Conservation (phyloP, 2,113 vertebrate genomes). For the Macquaria ambigua region DNA sequence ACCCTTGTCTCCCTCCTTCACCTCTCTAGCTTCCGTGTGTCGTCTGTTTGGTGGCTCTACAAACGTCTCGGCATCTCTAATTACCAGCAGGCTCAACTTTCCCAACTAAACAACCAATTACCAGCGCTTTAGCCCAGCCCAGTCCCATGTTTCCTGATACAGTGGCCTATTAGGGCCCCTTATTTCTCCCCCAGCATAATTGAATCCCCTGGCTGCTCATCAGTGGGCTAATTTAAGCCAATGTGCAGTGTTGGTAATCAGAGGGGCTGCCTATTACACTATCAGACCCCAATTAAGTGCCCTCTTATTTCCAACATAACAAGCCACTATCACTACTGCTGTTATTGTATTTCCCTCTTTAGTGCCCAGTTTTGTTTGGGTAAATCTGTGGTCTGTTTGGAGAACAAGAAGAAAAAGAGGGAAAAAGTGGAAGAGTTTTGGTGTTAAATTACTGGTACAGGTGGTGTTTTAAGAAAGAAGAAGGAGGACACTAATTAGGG, state of each 20-base stretch:
- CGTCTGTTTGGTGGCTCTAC: conserved; percentile 75
- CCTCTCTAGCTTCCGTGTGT: conserved; percentile 46
- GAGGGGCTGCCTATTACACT: conserved; percentile 81
- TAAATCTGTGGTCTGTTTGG: conserved; percentile 68
- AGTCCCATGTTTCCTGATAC: conserved; percentile 81
- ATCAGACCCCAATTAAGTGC: conserved; percentile 84
- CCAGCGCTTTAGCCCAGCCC: conserved; percentile 70
- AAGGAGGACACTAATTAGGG: not conserved
- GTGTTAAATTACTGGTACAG: conserved; percentile 32
- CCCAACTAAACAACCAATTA: conserved; percentile 85
- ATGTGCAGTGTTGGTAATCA: conserved; percentile 85
- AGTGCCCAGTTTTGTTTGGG: conserved; percentile 73
- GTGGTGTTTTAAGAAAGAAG: conserved; percentile 24
- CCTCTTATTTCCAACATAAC: conserved; percentile 82
- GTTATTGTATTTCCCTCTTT: conserved; percentile 82
- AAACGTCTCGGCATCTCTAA: conserved; percentile 73
- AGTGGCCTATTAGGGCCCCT: conserved; percentile 83
- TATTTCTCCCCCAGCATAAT: conserved; percentile 85
- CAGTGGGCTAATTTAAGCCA: conserved; percentile 84
- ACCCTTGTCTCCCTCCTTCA: conserved; percentile 59
- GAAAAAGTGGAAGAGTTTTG: conserved; percentile 28
- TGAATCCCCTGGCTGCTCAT: conserved; percentile 87
- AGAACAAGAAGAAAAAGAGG: conserved; percentile 26
- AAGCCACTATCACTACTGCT: conserved; percentile 74
- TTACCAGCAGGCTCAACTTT: conserved; percentile 82